A percentile compares a stretch with the other conserved stretches of the same genome.
These are phyloP conservation scores for Diadophis punctatus DNA, from an alignment of 2,113 vertebrate genomes.

Conservation along the genomic window DNA sequence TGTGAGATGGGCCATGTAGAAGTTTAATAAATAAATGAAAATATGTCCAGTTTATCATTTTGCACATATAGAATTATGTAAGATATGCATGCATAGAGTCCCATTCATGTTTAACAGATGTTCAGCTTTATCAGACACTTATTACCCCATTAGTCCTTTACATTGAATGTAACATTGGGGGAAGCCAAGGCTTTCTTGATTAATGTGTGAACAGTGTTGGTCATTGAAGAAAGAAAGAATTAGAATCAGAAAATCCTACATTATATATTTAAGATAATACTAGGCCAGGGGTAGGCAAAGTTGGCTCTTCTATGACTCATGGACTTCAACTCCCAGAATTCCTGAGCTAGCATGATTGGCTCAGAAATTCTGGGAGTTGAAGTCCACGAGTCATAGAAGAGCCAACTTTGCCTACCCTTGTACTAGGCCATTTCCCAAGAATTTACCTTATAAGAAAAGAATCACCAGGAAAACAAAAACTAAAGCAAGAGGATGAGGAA, in stretches of 20 bases:
- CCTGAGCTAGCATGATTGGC: no score
- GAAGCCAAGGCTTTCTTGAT: background rate
- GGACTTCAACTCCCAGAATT: no score
- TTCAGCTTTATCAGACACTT: background rate
- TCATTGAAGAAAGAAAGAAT: background rate
- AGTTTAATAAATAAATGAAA: background rate
- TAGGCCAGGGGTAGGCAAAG: no score
- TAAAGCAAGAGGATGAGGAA: background rate
- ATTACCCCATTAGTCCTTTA: background rate
- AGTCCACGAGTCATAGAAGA: no score
- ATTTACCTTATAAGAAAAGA: background rate
- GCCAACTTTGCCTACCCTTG: no score
- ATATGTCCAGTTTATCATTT: background rate
- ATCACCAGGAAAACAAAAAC: background rate
- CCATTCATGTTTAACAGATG: background rate
- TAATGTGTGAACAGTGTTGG: background rate
- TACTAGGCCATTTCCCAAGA: no score
- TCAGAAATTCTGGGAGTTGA: no score
- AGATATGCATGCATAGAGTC: background rate
- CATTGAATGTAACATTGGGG: background rate
- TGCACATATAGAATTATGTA: background rate
- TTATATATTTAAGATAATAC: background rate
- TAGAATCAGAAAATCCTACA: background rate
- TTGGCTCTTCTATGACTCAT: no score
- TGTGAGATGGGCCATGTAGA: background rate